A percentile compares a stretch with the other conserved stretches of the same genome.
phyloP scores from a whole-genome alignment of 2,888 invertebrate genomes.

The Plusia festucae region DNA sequence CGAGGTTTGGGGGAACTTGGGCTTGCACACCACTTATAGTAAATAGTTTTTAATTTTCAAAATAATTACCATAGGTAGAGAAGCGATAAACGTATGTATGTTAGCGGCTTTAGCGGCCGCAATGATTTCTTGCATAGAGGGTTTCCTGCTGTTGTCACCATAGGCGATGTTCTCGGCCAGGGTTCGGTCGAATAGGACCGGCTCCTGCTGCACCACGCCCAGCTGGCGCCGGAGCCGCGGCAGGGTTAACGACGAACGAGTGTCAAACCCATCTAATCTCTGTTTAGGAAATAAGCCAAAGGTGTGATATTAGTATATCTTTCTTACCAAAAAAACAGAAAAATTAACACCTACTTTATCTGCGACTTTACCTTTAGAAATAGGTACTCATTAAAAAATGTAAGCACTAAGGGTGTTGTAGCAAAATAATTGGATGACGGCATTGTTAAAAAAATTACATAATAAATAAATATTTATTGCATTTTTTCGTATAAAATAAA shows the following conservation, averaged over 20 bases:
- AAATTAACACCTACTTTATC: too few species aligned
- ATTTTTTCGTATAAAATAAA: background rate
- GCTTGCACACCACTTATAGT: too few species aligned
- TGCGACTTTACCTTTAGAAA: too few species aligned
- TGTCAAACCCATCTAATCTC: conserved; percentile 89
- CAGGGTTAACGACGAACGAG: conserved; percentile 89
- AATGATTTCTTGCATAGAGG: conserved; percentile 93
- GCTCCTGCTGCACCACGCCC: conserved; percentile 96
- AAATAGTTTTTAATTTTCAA: background rate
- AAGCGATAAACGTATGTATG: conserved; percentile 93
- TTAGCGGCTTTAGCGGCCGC: conserved; percentile 93
- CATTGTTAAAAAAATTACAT: too few species aligned
- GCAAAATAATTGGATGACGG: too few species aligned
- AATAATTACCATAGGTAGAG: conserved; percentile 90
- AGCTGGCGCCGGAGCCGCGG: conserved; percentile 92
- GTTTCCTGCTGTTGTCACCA: conserved; percentile 92
- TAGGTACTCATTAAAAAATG: background rate
- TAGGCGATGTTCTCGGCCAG: conserved; percentile 96
- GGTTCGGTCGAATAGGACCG: conserved; percentile 94
- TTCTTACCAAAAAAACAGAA: too few species aligned
- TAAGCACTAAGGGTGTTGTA: too few species aligned
- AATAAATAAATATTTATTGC: conserved; percentile 1
- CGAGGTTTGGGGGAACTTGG: too few species aligned
- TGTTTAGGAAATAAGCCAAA: conserved; percentile 46
- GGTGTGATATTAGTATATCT: too few species aligned